Evolutionary conservation across 2,113 vertebrate species (phyloP).

Genomic region (Brachyhypopomus occidentalis): DNA sequence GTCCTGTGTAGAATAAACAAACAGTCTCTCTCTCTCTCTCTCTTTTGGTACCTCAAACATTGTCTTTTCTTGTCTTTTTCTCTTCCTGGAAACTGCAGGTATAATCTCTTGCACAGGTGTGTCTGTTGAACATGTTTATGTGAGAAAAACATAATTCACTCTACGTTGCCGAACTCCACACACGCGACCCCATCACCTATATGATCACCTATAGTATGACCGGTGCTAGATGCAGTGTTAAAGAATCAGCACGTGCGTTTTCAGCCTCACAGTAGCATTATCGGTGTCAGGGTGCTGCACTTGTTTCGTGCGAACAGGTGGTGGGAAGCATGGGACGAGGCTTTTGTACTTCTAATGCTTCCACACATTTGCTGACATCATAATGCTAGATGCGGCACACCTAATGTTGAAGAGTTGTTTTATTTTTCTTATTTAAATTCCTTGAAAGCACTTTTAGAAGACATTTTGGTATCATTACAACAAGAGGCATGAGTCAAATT

Average conservation of each 20-base stretch:
- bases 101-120: conserved; percentile 81
- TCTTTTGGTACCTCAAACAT: conserved; percentile 71
- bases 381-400: conserved; percentile 27
- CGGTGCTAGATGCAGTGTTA: background rate
- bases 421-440: too few relatives aligned
- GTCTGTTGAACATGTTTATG: conserved; percentile 50
- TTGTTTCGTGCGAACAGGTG: background rate
- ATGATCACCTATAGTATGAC: conserved; percentile 24
- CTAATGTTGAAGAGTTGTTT: background rate
- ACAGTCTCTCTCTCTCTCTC: conserved; percentile 9
- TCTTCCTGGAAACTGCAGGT: conserved; percentile 80
- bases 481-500: background rate
- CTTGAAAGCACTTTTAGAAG: too few relatives aligned
- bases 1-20: conserved; percentile 20
- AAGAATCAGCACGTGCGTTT: background rate
- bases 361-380: background rate
- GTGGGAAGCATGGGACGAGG: background rate
- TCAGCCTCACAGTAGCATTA: background rate
- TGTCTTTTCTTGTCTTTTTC: conserved; percentile 72
- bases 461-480: background rate
- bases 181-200: conserved; percentile 21
- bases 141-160: conserved; percentile 65
- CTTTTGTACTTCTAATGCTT: background rate
- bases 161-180: conserved; percentile 66
- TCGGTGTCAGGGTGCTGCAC: background rate